phyloP scores from a whole-genome alignment of 2,888 invertebrate genomes.

The Nasonovia ribisnigri region DNA sequence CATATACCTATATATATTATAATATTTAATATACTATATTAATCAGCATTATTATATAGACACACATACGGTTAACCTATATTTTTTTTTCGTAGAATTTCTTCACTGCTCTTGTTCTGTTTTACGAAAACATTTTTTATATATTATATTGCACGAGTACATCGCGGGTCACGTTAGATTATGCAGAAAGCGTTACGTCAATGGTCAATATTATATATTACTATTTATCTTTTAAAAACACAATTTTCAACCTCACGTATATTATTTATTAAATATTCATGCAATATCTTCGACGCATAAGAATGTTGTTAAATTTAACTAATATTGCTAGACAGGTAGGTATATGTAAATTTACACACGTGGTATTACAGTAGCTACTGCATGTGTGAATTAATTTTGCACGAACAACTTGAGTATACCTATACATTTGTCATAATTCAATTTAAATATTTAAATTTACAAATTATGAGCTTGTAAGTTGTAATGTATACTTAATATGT shows the following conservation, averaged over 20 bases:
- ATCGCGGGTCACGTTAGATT: conserved; percentile 39
- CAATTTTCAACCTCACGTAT: neutral
- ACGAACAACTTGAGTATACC: neutral
- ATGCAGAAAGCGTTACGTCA: conserved; percentile 43
- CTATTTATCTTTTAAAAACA: neutral
- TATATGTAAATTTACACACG: neutral
- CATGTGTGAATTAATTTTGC: neutral
- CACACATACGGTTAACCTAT: conserved; percentile 39
- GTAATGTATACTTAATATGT: neutral
- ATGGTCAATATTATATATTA: conserved; percentile 6
- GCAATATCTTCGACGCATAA: neutral
- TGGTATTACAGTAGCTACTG: neutral
- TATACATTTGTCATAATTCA: neutral
- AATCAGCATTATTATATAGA: conserved; percentile 25
- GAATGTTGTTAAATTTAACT: neutral
- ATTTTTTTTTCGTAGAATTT: conserved; percentile 33
- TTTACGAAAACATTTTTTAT: conserved; percentile 1
- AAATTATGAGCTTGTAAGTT: neutral
- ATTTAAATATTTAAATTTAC: neutral
- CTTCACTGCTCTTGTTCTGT: neutral
- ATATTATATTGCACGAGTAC: neutral
- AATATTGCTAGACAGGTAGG: neutral
- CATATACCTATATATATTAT: neutral
- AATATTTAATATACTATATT: neutral
- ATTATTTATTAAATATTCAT: neutral